phyloP scores from a whole-genome alignment of 2,113 vertebrate species.

The Triplophysa tibetana region DNA sequence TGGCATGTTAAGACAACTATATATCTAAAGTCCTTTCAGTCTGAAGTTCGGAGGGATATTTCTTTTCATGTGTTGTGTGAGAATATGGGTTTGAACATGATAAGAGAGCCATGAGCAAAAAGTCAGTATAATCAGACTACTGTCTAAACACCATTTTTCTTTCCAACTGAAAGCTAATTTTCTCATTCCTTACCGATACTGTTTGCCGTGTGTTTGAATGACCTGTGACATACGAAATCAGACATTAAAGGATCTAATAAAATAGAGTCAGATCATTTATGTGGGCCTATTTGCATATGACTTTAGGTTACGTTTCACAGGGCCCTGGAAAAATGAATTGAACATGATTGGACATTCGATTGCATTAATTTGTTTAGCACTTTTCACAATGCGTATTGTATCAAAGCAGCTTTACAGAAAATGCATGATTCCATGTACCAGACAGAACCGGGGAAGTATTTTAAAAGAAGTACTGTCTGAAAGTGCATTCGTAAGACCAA shows the following conservation, averaged over 20 bases:
- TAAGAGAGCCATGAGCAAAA: slow-evolving; percentile 22
- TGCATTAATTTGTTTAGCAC: too few species aligned
- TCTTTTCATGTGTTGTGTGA: slow-evolving; percentile 6
- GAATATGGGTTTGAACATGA: slow-evolving; percentile 21
- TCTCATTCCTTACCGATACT: slow-evolving; percentile 70
- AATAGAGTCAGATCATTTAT: slow-evolving; percentile 23
- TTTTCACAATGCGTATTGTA: too few species aligned
- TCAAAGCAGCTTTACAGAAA: too few species aligned
- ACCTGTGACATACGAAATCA: slow-evolving; percentile 14
- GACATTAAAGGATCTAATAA: neutral
- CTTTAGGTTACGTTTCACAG: neutral
- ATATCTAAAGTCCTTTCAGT: slow-evolving; percentile 9
- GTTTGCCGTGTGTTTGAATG: slow-evolving; percentile 44
- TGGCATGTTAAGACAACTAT: slow-evolving; percentile 23
- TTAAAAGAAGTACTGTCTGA: too few species aligned
- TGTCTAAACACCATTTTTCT: slow-evolving; percentile 9
- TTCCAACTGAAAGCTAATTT: slow-evolving; percentile 67
- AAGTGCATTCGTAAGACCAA: too few species aligned
- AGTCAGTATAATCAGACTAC: neutral
- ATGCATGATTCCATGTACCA: too few species aligned
- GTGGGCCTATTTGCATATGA: slow-evolving; percentile 19
- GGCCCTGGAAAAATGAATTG: neutral
- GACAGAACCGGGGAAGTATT: too few species aligned
- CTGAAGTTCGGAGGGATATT: neutral
- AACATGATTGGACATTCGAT: neutral